Evolutionary conservation across 37 sponge, comb jelly and placozoan genomes (phyloP), one percentile per base, ranked within the genome.

Genomic region (Beroe forskalii): DNA sequence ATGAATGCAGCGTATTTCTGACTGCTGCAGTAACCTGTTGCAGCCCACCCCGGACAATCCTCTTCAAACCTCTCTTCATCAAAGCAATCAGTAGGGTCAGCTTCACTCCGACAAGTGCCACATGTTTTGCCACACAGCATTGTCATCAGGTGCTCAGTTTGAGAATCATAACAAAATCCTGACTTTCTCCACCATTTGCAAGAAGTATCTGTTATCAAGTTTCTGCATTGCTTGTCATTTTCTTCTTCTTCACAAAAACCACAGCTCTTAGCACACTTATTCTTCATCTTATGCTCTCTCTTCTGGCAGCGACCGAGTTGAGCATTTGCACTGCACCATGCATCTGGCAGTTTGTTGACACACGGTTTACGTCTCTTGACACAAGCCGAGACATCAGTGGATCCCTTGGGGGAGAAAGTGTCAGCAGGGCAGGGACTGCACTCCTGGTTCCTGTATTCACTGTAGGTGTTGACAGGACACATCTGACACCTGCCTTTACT

Each of bases 1-100:
- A 72, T 72, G 40, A 38, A 72, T 19, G 37, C 75, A 6, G 37
- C 14, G 75, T 72, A 72, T 39, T 72, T 20, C 6, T 30, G 28
- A 6, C 40, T 30, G 31, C 33, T 39, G 38, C 75, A 72, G 40
- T 72, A 72, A 3, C 75, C 75, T 22, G 9, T 6, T 1, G 12
- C 40, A 72, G 75, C 75, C 75, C 75, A 72, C 40, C 30, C 31
- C 9, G 75, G 75, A 20, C 75, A 72, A 39, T 72, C 75, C 8
- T 32, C 66, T 28, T 24, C 9, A 20, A 28, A 63, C 66, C 25
- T 30, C 25, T 4, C 66, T 20, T 3, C 25, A 20, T 63, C 66
- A 23, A 63, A 24, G 25, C 66, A 63, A 30, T 63, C 66, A 4
- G 6, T 19, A 4, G 3, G 28, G 9, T 63, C 66, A 28, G 28